Evolutionary conservation across 2,797 vertebrate genomes (phyloP), one percentile per base, ranked within the genome.

Genomic region (Thaleichthys pacificus): DNA sequence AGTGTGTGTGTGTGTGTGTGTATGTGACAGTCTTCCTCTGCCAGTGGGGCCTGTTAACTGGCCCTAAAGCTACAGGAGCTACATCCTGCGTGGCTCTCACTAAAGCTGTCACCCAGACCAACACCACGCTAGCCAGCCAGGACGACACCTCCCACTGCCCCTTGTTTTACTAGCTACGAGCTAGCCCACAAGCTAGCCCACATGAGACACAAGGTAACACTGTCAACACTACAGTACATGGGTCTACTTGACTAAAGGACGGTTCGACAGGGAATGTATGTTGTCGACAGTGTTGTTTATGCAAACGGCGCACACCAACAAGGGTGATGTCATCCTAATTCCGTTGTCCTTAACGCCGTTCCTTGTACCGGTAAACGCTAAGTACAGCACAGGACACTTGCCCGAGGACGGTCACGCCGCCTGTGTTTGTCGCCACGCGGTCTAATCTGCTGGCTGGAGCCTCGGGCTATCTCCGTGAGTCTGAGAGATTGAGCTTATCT

Each of bases 1-100:
- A 76, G 85, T 85, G 87, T 81, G 85, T 79, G 71, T 61, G 24
- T 28, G 58, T 54, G 51, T n/a, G 51, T 30, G 61, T 30, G 71
- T 62, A 49, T 26, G 78, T 77, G 80, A 82, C 81, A 81, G 73
- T 67, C 71, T 65, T 56, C 74, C 71, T 73, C 73, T 57, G 77
- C 72, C 72, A 38, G 35, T 1, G 24, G 42, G 35, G 69, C 62
- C 58, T 54, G 42, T 78, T 63, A 76, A 83, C 82, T 68, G 77
- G 79, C 84, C 63, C 8, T 26, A 71, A 69, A 72, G 61, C 75
- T 56, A 68, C 70, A 57, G 70, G 24, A 79, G 64, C 75, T 70
- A 76, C 70, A 75, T 72, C 66, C 77, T 66, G 63, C 63, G 42
- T 58, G 65, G 67, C 67, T 60, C 24, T 65, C 70, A 8, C 14